Evolutionary conservation across 2,888 invertebrate species (phyloP).

Genomic region (Anaspis maculata): DNA sequence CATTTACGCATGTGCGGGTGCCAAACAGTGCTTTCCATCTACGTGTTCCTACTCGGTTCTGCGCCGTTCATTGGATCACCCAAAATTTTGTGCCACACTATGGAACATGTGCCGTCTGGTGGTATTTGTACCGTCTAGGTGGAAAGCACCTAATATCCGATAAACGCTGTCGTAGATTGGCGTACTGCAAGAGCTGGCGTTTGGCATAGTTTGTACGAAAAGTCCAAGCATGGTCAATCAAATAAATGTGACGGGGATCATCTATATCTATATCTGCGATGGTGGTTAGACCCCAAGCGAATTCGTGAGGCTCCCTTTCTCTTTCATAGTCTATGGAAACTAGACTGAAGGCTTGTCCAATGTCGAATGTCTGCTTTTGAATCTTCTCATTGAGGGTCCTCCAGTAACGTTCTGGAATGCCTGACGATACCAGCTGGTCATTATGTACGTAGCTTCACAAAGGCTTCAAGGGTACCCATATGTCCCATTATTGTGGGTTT

Average conservation of each 20-base stretch:
- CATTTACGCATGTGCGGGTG: too few species aligned
- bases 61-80: too few species aligned
- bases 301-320: slow-evolving; percentile 46
- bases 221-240: slow-evolving; percentile 91
- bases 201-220: slow-evolving; percentile 60
- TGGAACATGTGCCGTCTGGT: too few species aligned
- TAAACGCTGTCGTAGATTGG: slow-evolving; percentile 64
- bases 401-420: slow-evolving; percentile 66
- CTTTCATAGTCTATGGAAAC: slow-evolving; percentile 58
- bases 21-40: too few species aligned
- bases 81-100: too few species aligned
- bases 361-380: slow-evolving; percentile 60
- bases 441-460: slow-evolving; percentile 54
- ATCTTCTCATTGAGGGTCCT: slow-evolving; percentile 57
- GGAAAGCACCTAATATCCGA: too few species aligned
- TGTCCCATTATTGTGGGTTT: slow-evolving; percentile 26
- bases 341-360: slow-evolving; percentile 61
- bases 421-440: slow-evolving; percentile 57
- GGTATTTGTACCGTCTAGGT: too few species aligned
- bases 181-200: slow-evolving; percentile 52
- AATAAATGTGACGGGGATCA: slow-evolving; percentile 63
- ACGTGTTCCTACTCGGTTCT: too few species aligned
- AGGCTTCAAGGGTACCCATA: slow-evolving; percentile 32
- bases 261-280: slow-evolving; percentile 49
- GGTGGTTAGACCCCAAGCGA: slow-evolving; percentile 60